Evolutionary conservation across 2,797 vertebrate species (phyloP).

Genomic region (Halcyon smyrnensis): DNA sequence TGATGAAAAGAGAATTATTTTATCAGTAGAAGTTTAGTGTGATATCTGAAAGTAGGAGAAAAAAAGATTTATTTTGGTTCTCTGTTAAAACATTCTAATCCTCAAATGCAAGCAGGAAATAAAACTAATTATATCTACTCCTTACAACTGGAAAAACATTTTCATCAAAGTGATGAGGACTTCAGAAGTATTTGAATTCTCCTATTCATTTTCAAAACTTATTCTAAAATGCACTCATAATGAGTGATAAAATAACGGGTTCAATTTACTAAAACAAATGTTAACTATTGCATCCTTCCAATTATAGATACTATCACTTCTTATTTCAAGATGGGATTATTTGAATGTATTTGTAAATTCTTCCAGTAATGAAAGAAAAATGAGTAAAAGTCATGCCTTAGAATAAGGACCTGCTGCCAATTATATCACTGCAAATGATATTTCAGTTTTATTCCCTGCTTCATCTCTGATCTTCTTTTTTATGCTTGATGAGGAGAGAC

Average conservation of each 20-base stretch:
- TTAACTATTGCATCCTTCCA: neutral
- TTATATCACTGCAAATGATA: neutral
- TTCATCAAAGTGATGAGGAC: neutral
- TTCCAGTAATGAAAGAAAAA: neutral
- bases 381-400: neutral
- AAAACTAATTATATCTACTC: neutral
- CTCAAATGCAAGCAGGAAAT: neutral
- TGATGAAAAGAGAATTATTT: neutral
- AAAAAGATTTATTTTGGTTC: neutral
- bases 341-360: neutral
- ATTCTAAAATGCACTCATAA: neutral
- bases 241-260: neutral
- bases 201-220: neutral
- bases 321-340: neutral
- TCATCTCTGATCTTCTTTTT: neutral
- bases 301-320: neutral
- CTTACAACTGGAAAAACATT: neutral
- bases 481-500: neutral
- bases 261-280: neutral
- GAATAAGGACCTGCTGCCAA: neutral
- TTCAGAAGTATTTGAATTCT: neutral
- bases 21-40: neutral
- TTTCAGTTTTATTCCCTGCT: neutral
- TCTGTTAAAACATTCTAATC: neutral
- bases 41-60: neutral